Percentiles rank a stretch among this genome's conserved stretches.
These are phyloP conservation scores for Spinibarbus caldwelli DNA, from an alignment of 2,797 vertebrate genomes.

Conservation along the genomic window DNA sequence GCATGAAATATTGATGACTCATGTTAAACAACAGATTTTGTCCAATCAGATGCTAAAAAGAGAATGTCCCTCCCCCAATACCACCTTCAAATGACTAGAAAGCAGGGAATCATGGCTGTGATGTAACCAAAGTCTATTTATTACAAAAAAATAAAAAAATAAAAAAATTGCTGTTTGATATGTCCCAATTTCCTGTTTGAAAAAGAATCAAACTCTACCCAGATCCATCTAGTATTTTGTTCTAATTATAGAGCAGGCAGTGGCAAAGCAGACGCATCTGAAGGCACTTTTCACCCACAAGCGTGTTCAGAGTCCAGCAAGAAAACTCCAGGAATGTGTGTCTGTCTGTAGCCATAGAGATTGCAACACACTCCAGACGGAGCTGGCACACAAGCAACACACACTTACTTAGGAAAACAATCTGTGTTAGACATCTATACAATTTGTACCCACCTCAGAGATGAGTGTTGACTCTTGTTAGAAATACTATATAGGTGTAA, in stretches of 20 bases:
- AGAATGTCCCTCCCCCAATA: neutral
- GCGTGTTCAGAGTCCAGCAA: conserved; percentile 43
- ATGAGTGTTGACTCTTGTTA: neutral
- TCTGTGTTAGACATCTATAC: neutral
- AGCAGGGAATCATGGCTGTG: neutral
- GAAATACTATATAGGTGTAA: neutral
- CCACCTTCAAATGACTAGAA: neutral
- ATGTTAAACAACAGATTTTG: neutral
- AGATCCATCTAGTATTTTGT: conserved; percentile 33
- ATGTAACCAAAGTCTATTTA: neutral
- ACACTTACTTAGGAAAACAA: neutral
- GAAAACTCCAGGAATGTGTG: conserved; percentile 53
- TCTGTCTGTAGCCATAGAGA: conserved; percentile 56
- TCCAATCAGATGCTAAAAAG: neutral
- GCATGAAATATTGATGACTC: neutral
- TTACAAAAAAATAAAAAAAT: too few species aligned
- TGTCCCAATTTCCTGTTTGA: neutral
- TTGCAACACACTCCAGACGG: conserved; percentile 46
- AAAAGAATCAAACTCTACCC: neutral
- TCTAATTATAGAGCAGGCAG: conserved; percentile 52
- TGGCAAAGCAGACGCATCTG: conserved; percentile 42
- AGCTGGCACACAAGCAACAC: conserved; percentile 8
- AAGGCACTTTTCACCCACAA: conserved; percentile 50
- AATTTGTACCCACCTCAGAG: neutral
- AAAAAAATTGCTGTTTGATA: neutral